Percentiles rank a stretch among this genome's conserved stretches.
These are phyloP conservation scores for Idaea straminata DNA, from an alignment of 2,888 invertebrate species.

Conservation along the genomic window DNA sequence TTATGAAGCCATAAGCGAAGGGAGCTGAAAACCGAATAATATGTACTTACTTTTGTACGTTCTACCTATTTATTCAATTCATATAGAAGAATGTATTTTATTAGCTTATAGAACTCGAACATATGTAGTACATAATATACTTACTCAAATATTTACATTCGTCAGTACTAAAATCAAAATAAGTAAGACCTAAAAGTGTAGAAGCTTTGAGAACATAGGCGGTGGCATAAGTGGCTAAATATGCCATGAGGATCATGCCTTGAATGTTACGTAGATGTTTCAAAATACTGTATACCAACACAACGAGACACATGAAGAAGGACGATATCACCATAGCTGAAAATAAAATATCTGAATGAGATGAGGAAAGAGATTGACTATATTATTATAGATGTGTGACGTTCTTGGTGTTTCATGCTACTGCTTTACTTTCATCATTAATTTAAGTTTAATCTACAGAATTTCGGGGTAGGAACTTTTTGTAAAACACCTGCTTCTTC, in stretches of 20 bases:
- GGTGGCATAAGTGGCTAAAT: constrained; percentile 34
- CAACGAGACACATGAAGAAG: constrained; percentile 40
- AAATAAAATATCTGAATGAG: constrained; percentile 8
- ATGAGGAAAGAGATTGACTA: too few relatives aligned
- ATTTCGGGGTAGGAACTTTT: too few relatives aligned
- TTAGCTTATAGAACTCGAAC: too few relatives aligned
- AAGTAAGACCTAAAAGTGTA: not conserved
- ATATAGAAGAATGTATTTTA: too few relatives aligned
- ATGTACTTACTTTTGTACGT: not conserved
- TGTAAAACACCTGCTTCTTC: too few relatives aligned
- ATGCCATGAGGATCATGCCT: constrained; percentile 42
- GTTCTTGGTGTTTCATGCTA: too few relatives aligned
- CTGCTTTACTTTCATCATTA: too few relatives aligned
- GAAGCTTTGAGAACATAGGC: constrained; percentile 29
- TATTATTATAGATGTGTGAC: too few relatives aligned
- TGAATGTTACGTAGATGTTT: constrained; percentile 40
- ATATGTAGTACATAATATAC: constrained; percentile 5
- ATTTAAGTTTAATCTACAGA: too few relatives aligned
- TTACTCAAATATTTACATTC: constrained; percentile 14
- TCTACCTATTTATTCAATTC: not conserved
- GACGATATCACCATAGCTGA: constrained; percentile 39
- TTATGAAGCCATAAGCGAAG: constrained; percentile 26
- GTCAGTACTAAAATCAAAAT: not conserved
- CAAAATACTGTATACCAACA: constrained; percentile 43
- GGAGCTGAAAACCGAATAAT: constrained; percentile 29